These are phyloP conservation scores for Agonopterix heracliana DNA, from an alignment of 2,888 invertebrate genomes.

Conservation along the genomic window DNA sequence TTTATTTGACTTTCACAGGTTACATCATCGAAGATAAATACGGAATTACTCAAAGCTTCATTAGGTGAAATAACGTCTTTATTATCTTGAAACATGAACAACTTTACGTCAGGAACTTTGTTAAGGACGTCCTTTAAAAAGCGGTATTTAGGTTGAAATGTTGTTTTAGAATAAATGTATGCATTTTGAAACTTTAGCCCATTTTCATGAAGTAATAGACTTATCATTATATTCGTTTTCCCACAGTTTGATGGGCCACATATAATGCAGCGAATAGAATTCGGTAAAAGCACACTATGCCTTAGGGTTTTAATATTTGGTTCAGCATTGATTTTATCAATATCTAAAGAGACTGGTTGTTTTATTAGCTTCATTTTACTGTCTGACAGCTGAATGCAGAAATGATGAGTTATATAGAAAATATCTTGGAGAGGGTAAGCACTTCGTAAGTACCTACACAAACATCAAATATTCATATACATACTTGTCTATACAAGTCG, in stretches of 20 bases:
- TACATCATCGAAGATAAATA: constrained; percentile 10
- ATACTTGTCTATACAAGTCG: too few species aligned
- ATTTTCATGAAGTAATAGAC: constrained; percentile 15
- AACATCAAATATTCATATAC: too few species aligned
- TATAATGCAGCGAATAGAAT: constrained; percentile 12
- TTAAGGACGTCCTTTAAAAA: constrained; percentile 10
- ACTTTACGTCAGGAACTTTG: constrained; percentile 8
- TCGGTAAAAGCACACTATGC: constrained; percentile 12
- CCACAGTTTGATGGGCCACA: constrained; percentile 18
- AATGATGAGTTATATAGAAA: too few species aligned
- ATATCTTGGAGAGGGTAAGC: too few species aligned
- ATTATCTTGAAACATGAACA: constrained; percentile 7
- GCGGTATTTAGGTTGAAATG: constrained; percentile 14
- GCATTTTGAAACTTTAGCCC: constrained; percentile 13
- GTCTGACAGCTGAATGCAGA: too few species aligned
- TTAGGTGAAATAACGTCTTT: not conserved
- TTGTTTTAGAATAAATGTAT: constrained; percentile 16
- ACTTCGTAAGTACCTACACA: too few species aligned
- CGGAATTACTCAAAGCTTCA: constrained; percentile 6
- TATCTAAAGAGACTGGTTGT: constrained; percentile 10
- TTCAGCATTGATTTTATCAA: constrained; percentile 10
- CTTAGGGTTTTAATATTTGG: not conserved
- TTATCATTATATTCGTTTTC: constrained; percentile 15
- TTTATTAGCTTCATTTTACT: constrained; percentile 7
- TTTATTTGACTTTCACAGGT: constrained; percentile 11